phyloP scores from a whole-genome alignment of 2,888 invertebrate genomes.

The Spodoptera littoralis region DNA sequence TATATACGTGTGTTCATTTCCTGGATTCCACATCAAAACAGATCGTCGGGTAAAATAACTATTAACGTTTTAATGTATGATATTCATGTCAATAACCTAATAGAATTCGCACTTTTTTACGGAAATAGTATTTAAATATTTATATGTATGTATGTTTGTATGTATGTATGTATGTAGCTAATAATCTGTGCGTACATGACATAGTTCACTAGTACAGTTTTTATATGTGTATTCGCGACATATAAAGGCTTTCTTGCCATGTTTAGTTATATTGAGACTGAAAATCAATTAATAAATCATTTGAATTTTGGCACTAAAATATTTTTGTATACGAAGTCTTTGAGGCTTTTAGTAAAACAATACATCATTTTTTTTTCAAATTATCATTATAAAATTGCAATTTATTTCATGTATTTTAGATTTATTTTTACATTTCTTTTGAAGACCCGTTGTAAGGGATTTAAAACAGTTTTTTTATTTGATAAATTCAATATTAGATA shows the following conservation, averaged over 20 bases:
- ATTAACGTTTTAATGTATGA: slow-evolving; percentile 14
- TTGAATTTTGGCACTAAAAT: slow-evolving; percentile 32
- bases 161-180: slow-evolving; percentile 3
- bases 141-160: slow-evolving; percentile 3
- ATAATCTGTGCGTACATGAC: slow-evolving; percentile 52
- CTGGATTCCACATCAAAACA: slow-evolving; percentile 32
- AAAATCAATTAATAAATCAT: slow-evolving; percentile 40
- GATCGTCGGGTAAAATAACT: slow-evolving; percentile 19
- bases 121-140: slow-evolving; percentile 25
- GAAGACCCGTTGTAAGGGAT: too few species aligned
- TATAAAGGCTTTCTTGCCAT: slow-evolving; percentile 64
- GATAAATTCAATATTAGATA: slow-evolving; percentile 2
- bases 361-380: slow-evolving; percentile 19
- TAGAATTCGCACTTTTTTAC: slow-evolving; percentile 55
- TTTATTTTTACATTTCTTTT: too few species aligned
- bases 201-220: slow-evolving; percentile 34
- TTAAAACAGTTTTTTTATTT: too few species aligned
- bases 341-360: slow-evolving; percentile 15
- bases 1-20: slow-evolving; percentile 3
- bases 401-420: slow-evolving; percentile 1
- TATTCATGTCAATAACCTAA: slow-evolving; percentile 16
- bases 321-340: slow-evolving; percentile 10
- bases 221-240: slow-evolving; percentile 26
- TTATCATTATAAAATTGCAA: slow-evolving; percentile 6
- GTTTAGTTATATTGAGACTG: slow-evolving; percentile 60